phyloP scores from a whole-genome alignment of 2,888 invertebrate genomes.

The Nomada ferruginata region DNA sequence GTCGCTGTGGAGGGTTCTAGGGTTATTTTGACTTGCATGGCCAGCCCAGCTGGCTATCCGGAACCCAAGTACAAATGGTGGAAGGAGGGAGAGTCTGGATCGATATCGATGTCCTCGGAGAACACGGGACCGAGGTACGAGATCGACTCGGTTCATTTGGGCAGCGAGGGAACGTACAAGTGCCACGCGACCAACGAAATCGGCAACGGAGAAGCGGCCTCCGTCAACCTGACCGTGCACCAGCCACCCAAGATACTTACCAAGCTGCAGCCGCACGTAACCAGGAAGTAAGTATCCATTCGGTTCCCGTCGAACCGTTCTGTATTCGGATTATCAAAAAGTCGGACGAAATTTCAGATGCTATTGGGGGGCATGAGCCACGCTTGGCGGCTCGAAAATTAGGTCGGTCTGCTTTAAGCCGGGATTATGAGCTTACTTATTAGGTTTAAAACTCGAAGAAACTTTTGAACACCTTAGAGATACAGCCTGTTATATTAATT shows the following conservation, averaged over 20 bases:
- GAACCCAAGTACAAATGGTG: constrained; percentile 96
- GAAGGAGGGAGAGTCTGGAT: constrained; percentile 89
- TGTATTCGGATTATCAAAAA: background rate
- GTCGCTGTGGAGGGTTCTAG: constrained; percentile 93
- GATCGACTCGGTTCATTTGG: constrained; percentile 93
- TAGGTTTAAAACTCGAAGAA: constrained; percentile 18
- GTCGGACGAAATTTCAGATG: constrained; percentile 21
- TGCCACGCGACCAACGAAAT: constrained; percentile 96
- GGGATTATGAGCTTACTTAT: constrained; percentile 20
- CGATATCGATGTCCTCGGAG: constrained; percentile 90
- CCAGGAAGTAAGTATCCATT: constrained; percentile 85
- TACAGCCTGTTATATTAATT: constrained; percentile 22
- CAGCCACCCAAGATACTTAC: constrained; percentile 94
- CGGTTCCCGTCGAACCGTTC: constrained; percentile 4
- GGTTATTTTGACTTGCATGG: constrained; percentile 93
- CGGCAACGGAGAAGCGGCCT: constrained; percentile 93
- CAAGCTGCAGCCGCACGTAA: constrained; percentile 93
- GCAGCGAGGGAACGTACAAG: constrained; percentile 94
- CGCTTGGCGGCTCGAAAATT: constrained; percentile 19
- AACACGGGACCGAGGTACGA: constrained; percentile 93
- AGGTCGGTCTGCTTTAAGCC: constrained; percentile 30
- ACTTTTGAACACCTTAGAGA: constrained; percentile 11
- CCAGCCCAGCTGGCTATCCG: constrained; percentile 96
- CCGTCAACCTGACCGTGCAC: constrained; percentile 93
- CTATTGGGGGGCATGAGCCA: constrained; percentile 4